Conservation (phyloP, 2,113 vertebrate genomes). For the Polypterus bichir region DNA sequence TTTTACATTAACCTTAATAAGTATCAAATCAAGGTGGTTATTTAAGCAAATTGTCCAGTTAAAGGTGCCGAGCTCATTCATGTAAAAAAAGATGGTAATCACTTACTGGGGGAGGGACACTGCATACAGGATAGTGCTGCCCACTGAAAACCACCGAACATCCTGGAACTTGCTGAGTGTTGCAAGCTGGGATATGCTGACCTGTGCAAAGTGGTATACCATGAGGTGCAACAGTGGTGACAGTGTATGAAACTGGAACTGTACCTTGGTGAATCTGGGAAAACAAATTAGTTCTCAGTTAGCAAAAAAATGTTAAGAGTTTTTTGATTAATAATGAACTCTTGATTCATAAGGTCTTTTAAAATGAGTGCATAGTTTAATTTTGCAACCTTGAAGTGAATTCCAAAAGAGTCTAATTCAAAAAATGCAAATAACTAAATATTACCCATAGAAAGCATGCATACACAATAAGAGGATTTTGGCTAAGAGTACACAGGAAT, state of each 20-base stretch:
- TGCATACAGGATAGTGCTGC: conserved; percentile 92
- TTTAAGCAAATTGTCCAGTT: neutral
- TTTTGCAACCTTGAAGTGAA: too few species aligned
- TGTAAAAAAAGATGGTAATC: neutral
- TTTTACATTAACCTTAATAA: neutral
- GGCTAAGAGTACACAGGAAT: too few species aligned
- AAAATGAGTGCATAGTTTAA: too few species aligned
- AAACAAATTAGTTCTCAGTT: too few species aligned
- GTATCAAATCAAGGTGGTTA: neutral
- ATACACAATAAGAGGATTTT: too few species aligned
- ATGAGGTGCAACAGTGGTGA: conserved; percentile 81
- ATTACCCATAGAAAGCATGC: too few species aligned
- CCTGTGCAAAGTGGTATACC: conserved; percentile 83
- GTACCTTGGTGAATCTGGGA: conserved; percentile 77
- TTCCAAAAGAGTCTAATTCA: too few species aligned
- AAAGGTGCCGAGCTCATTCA: neutral
- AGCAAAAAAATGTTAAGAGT: too few species aligned
- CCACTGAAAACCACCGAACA: conserved; percentile 94
- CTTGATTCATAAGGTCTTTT: too few species aligned
- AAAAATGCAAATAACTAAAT: too few species aligned
- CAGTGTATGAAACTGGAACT: conserved; percentile 85
- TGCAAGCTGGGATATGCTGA: conserved; percentile 86
- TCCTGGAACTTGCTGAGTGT: conserved; percentile 76
- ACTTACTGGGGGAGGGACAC: conserved; percentile 72
- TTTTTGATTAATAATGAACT: too few species aligned